Conservation (phyloP, 1,140 invertebrate genomes). For the Parasteatoda tepidariorum region DNA sequence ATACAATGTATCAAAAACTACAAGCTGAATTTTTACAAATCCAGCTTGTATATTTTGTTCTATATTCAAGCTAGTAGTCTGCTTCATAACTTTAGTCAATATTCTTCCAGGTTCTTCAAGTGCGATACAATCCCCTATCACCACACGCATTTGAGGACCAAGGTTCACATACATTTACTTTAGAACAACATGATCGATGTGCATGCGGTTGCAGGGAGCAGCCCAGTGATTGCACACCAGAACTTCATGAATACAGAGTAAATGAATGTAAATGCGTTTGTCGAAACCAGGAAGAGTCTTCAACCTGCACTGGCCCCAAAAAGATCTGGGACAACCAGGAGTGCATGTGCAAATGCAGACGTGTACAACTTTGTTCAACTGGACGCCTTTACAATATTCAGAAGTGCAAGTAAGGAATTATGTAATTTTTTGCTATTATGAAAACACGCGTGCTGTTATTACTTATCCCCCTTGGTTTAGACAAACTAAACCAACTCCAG, state of each 20-base stretch:
- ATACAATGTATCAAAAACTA: too few species aligned
- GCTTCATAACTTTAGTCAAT: too few species aligned
- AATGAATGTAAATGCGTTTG: conserved; percentile 37
- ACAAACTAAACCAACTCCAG: too few species aligned
- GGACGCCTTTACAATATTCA: conserved; percentile 8
- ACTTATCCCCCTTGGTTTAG: too few species aligned
- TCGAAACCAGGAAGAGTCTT: not conserved
- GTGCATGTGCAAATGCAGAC: conserved; percentile 38
- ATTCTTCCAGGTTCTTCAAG: conserved; percentile 15
- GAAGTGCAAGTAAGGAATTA: conserved; percentile 33
- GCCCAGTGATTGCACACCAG: not conserved
- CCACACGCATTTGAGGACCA: conserved; percentile 21
- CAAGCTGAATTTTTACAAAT: too few species aligned
- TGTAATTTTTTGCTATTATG: too few species aligned
- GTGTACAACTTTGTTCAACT: conserved; percentile 16
- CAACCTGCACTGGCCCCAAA: not conserved
- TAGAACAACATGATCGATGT: conserved; percentile 48
- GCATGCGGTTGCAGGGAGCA: conserved; percentile 19
- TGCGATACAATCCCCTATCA: conserved; percentile 1
- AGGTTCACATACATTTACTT: not conserved
- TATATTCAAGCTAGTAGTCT: too few species aligned
- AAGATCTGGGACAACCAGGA: conserved; percentile 29
- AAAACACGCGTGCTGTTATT: too few species aligned
- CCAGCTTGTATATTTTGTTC: too few species aligned
- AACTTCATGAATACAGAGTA: conserved; percentile 6